phyloP scores from a whole-genome alignment of 1,140 invertebrate genomes.

The Drosophila chauvacae region DNA sequence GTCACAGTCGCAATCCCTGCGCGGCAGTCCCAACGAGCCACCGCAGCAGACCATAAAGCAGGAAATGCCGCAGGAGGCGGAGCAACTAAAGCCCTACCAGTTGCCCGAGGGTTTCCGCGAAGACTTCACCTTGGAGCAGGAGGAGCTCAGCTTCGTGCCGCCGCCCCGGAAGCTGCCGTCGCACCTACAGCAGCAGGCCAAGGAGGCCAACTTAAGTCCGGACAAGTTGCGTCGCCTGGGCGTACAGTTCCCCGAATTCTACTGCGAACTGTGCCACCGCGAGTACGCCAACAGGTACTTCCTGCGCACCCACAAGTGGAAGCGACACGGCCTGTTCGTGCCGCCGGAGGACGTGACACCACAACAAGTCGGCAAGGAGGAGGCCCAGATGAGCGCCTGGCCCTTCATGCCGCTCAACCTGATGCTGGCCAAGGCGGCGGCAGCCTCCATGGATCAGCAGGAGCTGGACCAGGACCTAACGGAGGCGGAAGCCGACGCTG shows the following conservation, averaged over 20 bases:
- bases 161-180: slow-evolving; percentile 87
- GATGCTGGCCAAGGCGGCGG: slow-evolving; percentile 86
- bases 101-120: slow-evolving; percentile 83
- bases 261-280: slow-evolving; percentile 97
- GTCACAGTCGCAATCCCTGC: slow-evolving; percentile 24
- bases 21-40: slow-evolving; percentile 53
- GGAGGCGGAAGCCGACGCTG: slow-evolving; percentile 18
- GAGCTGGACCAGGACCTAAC: slow-evolving; percentile 19
- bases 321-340: slow-evolving; percentile 90
- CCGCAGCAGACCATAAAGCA: slow-evolving; percentile 26
- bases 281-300: slow-evolving; percentile 98
- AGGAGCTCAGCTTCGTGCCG: slow-evolving; percentile 86
- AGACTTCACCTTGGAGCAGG: slow-evolving; percentile 85
- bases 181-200: slow-evolving; percentile 87
- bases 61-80: slow-evolving; percentile 15
- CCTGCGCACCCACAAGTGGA: slow-evolving; percentile 94
- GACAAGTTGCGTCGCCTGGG: slow-evolving; percentile 91
- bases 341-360: slow-evolving; percentile 85
- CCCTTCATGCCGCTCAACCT: slow-evolving; percentile 87
- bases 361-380: slow-evolving; percentile 41
- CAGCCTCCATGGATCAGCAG: slow-evolving; percentile 44
- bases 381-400: slow-evolving; percentile 82
- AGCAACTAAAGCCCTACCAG: slow-evolving; percentile 55
- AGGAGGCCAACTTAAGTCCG: slow-evolving; percentile 87
- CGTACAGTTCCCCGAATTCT: slow-evolving; percentile 94